Base-by-base conservation (phyloP, 2,888 invertebrate species). In the Odiellus spinosus region DNA sequence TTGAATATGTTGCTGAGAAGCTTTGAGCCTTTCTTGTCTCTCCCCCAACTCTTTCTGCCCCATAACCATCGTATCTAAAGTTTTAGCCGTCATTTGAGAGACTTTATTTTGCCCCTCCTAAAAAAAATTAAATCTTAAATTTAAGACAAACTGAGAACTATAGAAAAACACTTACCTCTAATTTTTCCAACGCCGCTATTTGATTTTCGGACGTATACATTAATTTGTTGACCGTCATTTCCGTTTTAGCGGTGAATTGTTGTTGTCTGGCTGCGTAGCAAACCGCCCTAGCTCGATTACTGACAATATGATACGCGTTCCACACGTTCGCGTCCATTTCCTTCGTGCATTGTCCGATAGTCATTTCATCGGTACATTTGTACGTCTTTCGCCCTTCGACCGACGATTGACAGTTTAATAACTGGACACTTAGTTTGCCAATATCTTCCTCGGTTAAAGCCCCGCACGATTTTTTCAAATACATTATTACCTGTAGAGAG, bases 301-400 rank as follows among this genome's bases (percentile, higher is more conserved):
- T 74, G 64, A 77, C 74, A 44, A 77, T 67, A 61, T 77, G 76
- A 59, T 78, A 79, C n/a, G 75, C 73, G 59, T 77, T 78, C 77
- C 77, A 77, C 40, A 73, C 74, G 56, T 75, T 74, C 3, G 73
- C 63, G 60, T 77, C 76, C 78, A 79, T 78, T 34, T 68, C 63
- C 18, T 63, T 68, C 2, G 78, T 78, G 60, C 79, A 79, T 50
- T 75, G 73, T 57, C 71, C 71, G 44, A 78, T 45, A 65, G 73
- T 73, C 78, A 78, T 78, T 50, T 70, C 64, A 35, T 71, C 70
- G 1, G 73, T 72, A 57, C 79, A 79, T 0, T 73, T 71, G 60
- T 68, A 78, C 33, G 71, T 67, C 54, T 67, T 66, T 45, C 77
- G 64, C 3, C 75, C 74, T 62, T 78, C 78, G 6, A 71, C 69